Conservation (phyloP, 23 tunicate genomes). For the Botrylloides violaceus region DNA sequence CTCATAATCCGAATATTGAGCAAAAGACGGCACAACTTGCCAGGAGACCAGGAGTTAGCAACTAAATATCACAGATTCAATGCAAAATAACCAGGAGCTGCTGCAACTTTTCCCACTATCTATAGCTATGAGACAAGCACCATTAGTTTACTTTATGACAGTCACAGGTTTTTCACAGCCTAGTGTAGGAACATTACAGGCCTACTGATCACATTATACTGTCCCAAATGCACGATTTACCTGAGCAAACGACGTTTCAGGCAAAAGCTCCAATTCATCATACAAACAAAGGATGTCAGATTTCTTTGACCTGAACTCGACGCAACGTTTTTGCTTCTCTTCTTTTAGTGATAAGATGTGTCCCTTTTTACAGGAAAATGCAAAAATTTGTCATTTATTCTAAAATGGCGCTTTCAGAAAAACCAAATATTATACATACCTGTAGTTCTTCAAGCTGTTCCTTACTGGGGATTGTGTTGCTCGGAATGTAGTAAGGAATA, state of each 20-base stretch:
- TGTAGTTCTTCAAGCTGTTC: constrained; percentile 44
- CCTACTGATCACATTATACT: too few relatives aligned
- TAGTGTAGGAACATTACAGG: too few relatives aligned
- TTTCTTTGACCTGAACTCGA: constrained; percentile 37
- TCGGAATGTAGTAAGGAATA: constrained; percentile 69
- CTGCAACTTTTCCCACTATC: neutral
- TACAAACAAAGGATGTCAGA: constrained; percentile 57
- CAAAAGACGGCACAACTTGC: too few relatives aligned
- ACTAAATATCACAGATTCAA: too few relatives aligned
- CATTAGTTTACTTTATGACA: too few relatives aligned
- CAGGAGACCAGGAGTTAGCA: too few relatives aligned
- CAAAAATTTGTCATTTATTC: too few relatives aligned
- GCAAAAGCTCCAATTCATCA: constrained; percentile 63
- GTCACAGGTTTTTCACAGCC: too few relatives aligned
- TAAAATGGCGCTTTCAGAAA: neutral
- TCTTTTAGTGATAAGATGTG: constrained; percentile 71
- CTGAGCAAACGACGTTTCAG: constrained; percentile 79
- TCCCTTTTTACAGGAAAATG: constrained; percentile 23
- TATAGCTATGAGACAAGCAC: constrained; percentile 5
- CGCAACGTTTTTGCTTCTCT: constrained; percentile 53
- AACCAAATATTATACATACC: constrained; percentile 24
- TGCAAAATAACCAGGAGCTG: neutral
- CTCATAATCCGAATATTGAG: too few relatives aligned
- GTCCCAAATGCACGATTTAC: constrained; percentile 27
- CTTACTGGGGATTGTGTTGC: constrained; percentile 59